A percentile compares a stretch with the other conserved stretches of the same genome.
Conservation (phyloP, 2,888 invertebrate genomes). For the Coremacera marginata region DNA sequence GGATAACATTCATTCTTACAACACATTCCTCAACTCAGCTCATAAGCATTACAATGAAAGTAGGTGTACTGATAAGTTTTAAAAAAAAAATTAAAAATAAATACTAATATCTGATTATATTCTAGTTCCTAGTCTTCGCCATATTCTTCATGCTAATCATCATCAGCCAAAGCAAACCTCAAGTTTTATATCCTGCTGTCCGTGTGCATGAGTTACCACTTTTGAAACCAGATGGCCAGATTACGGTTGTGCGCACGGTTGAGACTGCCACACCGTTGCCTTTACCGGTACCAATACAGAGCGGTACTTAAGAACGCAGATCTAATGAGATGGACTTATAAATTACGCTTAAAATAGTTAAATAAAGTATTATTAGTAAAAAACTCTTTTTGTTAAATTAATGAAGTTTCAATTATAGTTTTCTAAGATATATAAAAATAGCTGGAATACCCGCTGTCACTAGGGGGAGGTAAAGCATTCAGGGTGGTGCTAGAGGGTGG, state of each 20-base stretch:
- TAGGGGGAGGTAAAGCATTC: no score
- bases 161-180: neutral
- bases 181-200: constrained; percentile 17
- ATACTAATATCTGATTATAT: neutral
- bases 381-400: neutral
- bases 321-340: neutral
- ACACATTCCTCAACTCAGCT: neutral
- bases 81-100: no score
- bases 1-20: neutral
- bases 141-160: neutral
- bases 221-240: neutral
- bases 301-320: neutral
- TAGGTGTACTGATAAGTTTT: neutral
- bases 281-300: neutral
- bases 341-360: no score
- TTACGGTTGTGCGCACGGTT: constrained; percentile 8
- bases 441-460: no score
- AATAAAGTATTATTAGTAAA: neutral
- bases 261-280: constrained; percentile 5
- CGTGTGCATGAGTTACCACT: constrained; percentile 7
- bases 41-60: constrained; percentile 6
- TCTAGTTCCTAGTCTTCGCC: neutral
- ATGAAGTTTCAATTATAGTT: no score
- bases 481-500: no score
- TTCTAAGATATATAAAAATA: no score